Base-by-base conservation (phyloP, 2,888 invertebrate species). In the Augiades crinisus region DNA sequence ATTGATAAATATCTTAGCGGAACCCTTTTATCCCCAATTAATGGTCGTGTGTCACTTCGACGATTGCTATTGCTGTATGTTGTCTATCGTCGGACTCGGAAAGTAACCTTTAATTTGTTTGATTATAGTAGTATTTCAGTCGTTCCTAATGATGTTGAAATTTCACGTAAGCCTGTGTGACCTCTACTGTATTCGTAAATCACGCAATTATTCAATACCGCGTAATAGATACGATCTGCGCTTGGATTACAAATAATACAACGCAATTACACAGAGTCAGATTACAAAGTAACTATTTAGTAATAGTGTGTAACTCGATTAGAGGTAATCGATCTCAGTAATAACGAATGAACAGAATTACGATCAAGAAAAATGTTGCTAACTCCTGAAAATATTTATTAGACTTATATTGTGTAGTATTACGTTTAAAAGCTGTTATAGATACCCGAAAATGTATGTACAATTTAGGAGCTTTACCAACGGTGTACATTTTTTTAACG, bases 281-380 rank as follows among this genome's bases (percentile, higher is more conserved):
- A 37, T 22, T 19, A 53, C 53, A 43, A 54, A 56, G 45, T 60
- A 64, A 68, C 71, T 70, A 50, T 69, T 27, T 78, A 78, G 72
- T 75, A 69, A 65, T 75, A 76, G 64, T 70, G 67, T 62, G 64
- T 68, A 62, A 72, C 72, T 78, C 74, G 64, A 70, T 70, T 74
- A 65, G 71, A 77, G 72, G 67, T 70, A 67, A 74, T 71, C 72
- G 84, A 84, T 86, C 82, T 86, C 84, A 83, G 63, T 73, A 63
- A 63, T 68, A 63, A 67, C 58, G 56, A 56, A 65, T 54, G 55
- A 63, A 70, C 65, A 67, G 64, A 62, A 65, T 37, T 41, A 43
- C 30, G 60, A 70, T 67, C 61, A 64, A 64, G 65, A 59, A 66
- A 73, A 80, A 78, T 83, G 83, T 84, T 83, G 81, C 84, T 78